These are phyloP conservation scores for Drosophila virilis DNA, from an alignment of 1,140 invertebrate genomes.

Conservation along the genomic window DNA sequence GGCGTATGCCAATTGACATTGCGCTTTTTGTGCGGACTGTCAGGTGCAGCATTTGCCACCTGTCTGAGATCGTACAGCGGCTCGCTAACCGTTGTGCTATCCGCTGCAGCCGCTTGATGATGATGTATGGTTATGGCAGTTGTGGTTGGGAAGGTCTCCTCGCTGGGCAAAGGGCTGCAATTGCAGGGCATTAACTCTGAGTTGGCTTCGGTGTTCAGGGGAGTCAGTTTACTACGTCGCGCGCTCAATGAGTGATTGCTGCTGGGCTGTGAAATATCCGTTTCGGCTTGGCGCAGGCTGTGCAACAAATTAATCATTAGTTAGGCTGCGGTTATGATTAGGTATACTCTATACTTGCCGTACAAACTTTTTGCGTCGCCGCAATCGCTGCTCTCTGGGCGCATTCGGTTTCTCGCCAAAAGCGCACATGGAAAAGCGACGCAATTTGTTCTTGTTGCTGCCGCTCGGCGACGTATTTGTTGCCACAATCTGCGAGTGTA, in stretches of 20 bases:
- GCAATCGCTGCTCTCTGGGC: conserved; percentile 70
- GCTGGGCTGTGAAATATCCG: conserved; percentile 51
- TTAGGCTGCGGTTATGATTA: not conserved
- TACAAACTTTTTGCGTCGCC: conserved; percentile 75
- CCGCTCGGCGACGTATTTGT: conserved; percentile 85
- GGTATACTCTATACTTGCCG: conserved; percentile 62
- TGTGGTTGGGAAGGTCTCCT: conserved; percentile 57
- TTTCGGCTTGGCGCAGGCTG: conserved; percentile 57
- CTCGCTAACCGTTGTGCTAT: conserved; percentile 31
- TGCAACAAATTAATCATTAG: not conserved
- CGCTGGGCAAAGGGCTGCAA: conserved; percentile 20
- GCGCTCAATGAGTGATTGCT: conserved; percentile 42
- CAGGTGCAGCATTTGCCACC: conserved; percentile 25
- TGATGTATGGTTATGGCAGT: conserved; percentile 52
- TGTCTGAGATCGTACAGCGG: conserved; percentile 59
- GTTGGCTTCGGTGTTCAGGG: conserved; percentile 18
- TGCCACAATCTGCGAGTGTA: conserved; percentile 96
- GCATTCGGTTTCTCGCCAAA: conserved; percentile 64
- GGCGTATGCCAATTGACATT: conserved; percentile 83
- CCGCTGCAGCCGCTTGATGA: conserved; percentile 20
- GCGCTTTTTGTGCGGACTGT: conserved; percentile 74
- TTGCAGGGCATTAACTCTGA: conserved; percentile 24
- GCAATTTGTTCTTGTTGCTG: conserved; percentile 78
- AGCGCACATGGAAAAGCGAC: conserved; percentile 70
- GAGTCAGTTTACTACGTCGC: conserved; percentile 43